Conservation (phyloP, 2,113 vertebrate genomes). For the Cathartes aura region DNA sequence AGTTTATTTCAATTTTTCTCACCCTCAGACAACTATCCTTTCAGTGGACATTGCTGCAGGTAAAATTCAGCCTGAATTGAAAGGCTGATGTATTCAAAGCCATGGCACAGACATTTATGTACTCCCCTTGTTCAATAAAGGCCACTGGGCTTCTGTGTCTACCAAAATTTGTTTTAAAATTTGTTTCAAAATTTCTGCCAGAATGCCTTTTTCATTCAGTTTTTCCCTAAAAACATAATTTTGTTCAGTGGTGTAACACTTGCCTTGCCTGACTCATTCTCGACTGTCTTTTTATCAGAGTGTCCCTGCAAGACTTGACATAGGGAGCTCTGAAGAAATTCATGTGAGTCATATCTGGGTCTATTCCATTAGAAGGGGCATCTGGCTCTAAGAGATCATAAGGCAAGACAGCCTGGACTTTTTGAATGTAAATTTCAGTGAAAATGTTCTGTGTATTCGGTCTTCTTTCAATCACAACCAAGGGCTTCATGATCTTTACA, state of each 20-base stretch:
- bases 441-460: background rate
- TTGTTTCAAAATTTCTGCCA: background rate
- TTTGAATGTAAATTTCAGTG: background rate
- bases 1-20: background rate
- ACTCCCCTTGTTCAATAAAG: background rate
- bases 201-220: background rate
- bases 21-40: background rate
- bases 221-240: background rate
- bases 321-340: constrained; percentile 69
- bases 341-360: background rate
- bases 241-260: background rate
- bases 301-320: constrained; percentile 35
- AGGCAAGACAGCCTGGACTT: background rate
- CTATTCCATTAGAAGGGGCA: background rate
- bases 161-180: background rate
- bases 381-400: background rate
- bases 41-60: background rate
- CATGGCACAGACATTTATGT: background rate
- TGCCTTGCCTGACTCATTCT: background rate
- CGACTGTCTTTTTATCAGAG: background rate
- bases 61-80: background rate
- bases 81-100: background rate
- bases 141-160: background rate
- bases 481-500: background rate
- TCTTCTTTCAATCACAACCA: background rate